These are phyloP conservation scores for Vanessa tameamea DNA, from an alignment of 1,140 invertebrate species.

Conservation along the genomic window DNA sequence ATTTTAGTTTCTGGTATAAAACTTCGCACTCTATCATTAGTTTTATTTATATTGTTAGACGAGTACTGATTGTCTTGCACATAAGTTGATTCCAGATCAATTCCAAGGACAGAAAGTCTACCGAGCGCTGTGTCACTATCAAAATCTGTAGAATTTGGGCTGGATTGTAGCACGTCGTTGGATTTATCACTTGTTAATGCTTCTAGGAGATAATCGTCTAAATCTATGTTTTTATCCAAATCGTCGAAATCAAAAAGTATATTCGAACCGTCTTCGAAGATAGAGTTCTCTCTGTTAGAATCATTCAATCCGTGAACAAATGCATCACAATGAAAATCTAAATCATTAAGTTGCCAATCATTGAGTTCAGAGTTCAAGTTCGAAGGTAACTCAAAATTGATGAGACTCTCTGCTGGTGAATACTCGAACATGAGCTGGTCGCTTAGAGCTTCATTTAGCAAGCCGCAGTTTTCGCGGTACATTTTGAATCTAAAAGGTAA, in stretches of 20 bases:
- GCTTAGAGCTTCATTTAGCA: slow-evolving; percentile 59
- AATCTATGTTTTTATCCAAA: slow-evolving; percentile 62
- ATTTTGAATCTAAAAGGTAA: slow-evolving; percentile 61
- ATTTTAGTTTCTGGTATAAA: slow-evolving; percentile 46
- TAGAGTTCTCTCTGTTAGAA: slow-evolving; percentile 53
- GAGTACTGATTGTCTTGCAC: slow-evolving; percentile 46
- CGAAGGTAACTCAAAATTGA: slow-evolving; percentile 70
- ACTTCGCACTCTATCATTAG: slow-evolving; percentile 38
- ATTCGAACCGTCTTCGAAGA: slow-evolving; percentile 49
- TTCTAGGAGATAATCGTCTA: slow-evolving; percentile 67
- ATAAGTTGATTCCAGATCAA: slow-evolving; percentile 50
- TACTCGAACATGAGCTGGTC: slow-evolving; percentile 68
- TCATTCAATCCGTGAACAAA: slow-evolving; percentile 61
- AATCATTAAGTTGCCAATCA: slow-evolving; percentile 65
- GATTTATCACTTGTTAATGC: slow-evolving; percentile 60
- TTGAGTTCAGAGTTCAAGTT: slow-evolving; percentile 44
- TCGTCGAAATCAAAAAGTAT: slow-evolving; percentile 67
- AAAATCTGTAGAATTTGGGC: slow-evolving; percentile 45
- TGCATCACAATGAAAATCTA: slow-evolving; percentile 65
- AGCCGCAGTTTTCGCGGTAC: slow-evolving; percentile 57
- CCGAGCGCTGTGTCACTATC: slow-evolving; percentile 45
- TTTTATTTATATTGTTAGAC: slow-evolving; percentile 24
- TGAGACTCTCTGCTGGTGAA: slow-evolving; percentile 71
- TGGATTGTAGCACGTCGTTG: slow-evolving; percentile 50
- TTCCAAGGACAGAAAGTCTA: slow-evolving; percentile 49